Evolutionary conservation across 1,140 invertebrate species (phyloP).

Genomic region (Heliconius melpomene): DNA sequence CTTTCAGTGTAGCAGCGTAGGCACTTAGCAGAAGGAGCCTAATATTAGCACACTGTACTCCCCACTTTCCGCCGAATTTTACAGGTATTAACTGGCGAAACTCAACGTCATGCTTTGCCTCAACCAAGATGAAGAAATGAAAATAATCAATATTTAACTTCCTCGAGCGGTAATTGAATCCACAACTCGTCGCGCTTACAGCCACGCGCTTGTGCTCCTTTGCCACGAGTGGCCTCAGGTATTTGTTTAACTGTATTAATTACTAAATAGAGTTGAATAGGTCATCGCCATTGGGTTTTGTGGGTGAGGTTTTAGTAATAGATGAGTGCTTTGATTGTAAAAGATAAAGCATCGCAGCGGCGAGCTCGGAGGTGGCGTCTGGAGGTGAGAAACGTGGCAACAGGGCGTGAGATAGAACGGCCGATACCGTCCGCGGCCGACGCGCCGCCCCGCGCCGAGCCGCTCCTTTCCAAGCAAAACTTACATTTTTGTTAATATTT

Average conservation of each 20-base stretch:
- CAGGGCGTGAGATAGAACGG: constrained; percentile 72
- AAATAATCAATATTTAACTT: too few relatives aligned
- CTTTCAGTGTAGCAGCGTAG: not conserved
- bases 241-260: constrained; percentile 22
- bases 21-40: too few relatives aligned
- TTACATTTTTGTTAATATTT: constrained; percentile 23
- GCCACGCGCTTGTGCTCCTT: too few relatives aligned
- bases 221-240: not conserved
- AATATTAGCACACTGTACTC: too few relatives aligned
- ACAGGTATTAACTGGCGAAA: too few relatives aligned
- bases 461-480: constrained; percentile 36
- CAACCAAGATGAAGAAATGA: too few relatives aligned
- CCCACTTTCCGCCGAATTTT: too few relatives aligned
- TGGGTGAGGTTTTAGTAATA: constrained; percentile 55
- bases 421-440: constrained; percentile 57
- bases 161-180: too few relatives aligned
- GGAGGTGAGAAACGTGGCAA: constrained; percentile 76
- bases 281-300: constrained; percentile 59
- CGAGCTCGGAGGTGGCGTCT: constrained; percentile 56
- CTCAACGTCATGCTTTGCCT: too few relatives aligned
- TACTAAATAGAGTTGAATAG: constrained; percentile 36
- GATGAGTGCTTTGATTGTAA: constrained; percentile 65
- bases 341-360: constrained; percentile 65
- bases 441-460: constrained; percentile 39
- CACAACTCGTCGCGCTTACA: too few relatives aligned